Percentiles rank a stretch among this genome's conserved stretches.
phyloP scores from a whole-genome alignment of 2,113 vertebrate species.

The Trochalopteron elliotii region DNA sequence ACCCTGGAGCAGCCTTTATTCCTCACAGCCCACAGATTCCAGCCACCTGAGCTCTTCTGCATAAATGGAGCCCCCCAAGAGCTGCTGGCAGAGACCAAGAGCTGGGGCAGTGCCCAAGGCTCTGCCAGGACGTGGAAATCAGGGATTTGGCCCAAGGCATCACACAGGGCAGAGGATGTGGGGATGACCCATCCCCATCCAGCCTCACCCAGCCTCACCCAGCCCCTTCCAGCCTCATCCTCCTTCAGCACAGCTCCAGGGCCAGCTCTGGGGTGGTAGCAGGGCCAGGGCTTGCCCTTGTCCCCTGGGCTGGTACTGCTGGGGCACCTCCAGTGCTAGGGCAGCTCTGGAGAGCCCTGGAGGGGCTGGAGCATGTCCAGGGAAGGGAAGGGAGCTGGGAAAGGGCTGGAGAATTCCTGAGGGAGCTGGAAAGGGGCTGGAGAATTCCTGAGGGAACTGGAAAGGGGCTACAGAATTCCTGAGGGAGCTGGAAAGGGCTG shows the following conservation, averaged over 20 bases:
- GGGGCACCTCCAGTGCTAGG: background rate
- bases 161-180: background rate
- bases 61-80: fast-evolving
- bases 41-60: background rate
- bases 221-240: background rate
- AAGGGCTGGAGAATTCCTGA: no score
- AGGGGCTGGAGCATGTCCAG: background rate
- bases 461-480: no score
- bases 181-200: background rate
- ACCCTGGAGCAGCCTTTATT: background rate
- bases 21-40: background rate
- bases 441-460: no score
- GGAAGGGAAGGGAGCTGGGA: no score
- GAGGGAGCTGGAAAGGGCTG: no score
- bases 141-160: no score
- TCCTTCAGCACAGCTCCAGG: background rate
- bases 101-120: fast-evolving
- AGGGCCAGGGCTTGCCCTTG: background rate
- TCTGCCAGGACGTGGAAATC: background rate
- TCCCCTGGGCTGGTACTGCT: background rate
- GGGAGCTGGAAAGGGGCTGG: no score
- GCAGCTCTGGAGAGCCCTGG: background rate
- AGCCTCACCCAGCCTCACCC: background rate
- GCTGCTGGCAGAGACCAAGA: background rate
- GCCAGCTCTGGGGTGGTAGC: background rate